Conservation (phyloP, 2,113 vertebrate genomes). For the Cyphomyrus discorhynchus region DNA sequence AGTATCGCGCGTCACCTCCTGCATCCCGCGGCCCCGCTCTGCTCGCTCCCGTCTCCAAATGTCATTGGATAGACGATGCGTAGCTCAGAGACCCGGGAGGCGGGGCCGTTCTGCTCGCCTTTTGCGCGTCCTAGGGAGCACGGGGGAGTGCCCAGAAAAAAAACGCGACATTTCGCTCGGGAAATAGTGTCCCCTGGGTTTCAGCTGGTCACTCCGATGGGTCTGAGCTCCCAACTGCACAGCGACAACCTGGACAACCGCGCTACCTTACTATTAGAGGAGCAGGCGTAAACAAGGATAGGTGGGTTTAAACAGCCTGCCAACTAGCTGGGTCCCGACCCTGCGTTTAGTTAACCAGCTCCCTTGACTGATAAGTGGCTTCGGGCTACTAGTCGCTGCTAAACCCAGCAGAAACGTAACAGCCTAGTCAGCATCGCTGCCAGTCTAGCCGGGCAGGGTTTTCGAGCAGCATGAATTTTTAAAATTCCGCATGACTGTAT, state of each 20-base stretch:
- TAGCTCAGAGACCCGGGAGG: neutral
- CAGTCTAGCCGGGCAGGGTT: neutral
- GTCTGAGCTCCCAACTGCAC: neutral
- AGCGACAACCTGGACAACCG: neutral
- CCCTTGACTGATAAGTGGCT: neutral
- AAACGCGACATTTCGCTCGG: neutral
- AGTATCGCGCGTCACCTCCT: neutral
- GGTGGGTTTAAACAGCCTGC: neutral
- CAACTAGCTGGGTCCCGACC: neutral
- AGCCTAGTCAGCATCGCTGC: neutral
- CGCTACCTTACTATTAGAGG: neutral
- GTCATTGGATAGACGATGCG: conserved; percentile 3
- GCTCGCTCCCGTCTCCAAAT: neutral
- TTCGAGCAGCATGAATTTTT: neutral
- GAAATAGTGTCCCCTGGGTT: neutral
- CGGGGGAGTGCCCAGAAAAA: neutral
- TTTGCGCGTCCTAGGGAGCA: neutral
- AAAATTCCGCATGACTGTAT: neutral
- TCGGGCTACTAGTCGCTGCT: neutral
- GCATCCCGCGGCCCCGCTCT: neutral
- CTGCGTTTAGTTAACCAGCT: neutral
- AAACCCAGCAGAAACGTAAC: neutral
- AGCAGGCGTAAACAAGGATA: neutral
- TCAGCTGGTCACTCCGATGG: neutral
- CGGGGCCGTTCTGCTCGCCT: neutral